These are phyloP conservation scores for Psix sp. DNA, from an alignment of 1,140 invertebrate genomes.

Conservation along the genomic window DNA sequence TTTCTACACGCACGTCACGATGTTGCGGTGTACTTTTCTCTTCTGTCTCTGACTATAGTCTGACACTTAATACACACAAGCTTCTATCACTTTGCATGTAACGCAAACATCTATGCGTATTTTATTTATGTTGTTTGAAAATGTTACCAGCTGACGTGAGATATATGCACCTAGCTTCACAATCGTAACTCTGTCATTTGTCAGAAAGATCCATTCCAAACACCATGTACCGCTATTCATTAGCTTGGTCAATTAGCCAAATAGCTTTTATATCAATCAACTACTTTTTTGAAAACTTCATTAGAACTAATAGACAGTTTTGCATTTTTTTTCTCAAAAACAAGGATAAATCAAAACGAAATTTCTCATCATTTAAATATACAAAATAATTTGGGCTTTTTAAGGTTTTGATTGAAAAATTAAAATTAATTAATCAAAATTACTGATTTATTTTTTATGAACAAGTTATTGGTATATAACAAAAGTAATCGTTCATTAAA, in stretches of 20 bases:
- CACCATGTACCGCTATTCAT: background rate
- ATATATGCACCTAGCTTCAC: background rate
- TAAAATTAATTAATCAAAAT: no score
- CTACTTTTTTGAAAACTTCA: background rate
- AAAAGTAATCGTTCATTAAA: no score
- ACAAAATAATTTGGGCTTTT: no score
- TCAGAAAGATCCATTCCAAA: background rate
- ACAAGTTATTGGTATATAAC: no score
- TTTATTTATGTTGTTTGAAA: slow-evolving; percentile 28
- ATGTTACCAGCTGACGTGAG: slow-evolving; percentile 16
- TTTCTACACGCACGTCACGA: slow-evolving; percentile 59
- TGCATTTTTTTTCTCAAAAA: background rate
- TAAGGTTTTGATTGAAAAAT: no score
- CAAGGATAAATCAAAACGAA: no score
- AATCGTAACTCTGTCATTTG: slow-evolving; percentile 3
- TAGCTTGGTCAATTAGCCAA: background rate
- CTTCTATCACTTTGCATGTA: slow-evolving; percentile 15
- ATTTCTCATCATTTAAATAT: no score
- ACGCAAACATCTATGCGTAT: background rate
- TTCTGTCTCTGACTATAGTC: slow-evolving; percentile 8
- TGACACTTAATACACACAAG: slow-evolving; percentile 30
- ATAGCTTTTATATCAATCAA: background rate
- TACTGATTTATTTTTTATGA: no score
- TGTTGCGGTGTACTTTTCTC: slow-evolving; percentile 40
- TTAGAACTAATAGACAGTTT: no score